phyloP scores from a whole-genome alignment of 2,888 invertebrate genomes.

The Plagodis dolabraria region DNA sequence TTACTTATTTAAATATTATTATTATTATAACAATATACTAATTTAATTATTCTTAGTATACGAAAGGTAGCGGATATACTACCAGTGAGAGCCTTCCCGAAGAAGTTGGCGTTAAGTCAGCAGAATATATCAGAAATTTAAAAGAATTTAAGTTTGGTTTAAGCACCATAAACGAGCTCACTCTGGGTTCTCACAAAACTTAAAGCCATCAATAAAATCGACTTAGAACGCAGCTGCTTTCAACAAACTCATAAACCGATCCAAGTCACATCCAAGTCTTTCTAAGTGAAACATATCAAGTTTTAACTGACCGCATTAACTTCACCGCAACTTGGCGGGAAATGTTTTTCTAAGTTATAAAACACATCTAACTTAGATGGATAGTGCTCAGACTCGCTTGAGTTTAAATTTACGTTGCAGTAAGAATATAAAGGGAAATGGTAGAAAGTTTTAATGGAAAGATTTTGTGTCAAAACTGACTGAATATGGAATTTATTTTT shows the following conservation, averaged over 20 bases:
- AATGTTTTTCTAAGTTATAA: constrained; percentile 57
- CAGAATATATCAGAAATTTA: neutral
- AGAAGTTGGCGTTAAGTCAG: neutral
- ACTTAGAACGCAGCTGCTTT: constrained; percentile 12
- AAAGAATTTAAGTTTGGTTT: neutral
- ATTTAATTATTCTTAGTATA: too few relatives aligned
- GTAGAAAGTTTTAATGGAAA: constrained; percentile 35
- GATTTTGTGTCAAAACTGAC: constrained; percentile 12
- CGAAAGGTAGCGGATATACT: too few relatives aligned
- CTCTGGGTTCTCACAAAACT: constrained; percentile 12
- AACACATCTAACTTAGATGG: constrained; percentile 70
- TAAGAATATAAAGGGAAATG: constrained; percentile 27
- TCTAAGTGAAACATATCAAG: constrained; percentile 65
- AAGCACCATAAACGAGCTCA: neutral
- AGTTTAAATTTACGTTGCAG: constrained; percentile 42
- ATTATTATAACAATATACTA: too few relatives aligned
- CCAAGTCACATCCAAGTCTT: constrained; percentile 57
- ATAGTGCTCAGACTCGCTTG: constrained; percentile 59
- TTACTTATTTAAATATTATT: too few relatives aligned
- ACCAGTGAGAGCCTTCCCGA: too few relatives aligned
- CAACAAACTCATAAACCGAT: constrained; percentile 48
- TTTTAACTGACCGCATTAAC: constrained; percentile 61
- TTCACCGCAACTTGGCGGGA: constrained; percentile 53
- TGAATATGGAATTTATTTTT: neutral
- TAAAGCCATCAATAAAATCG: constrained; percentile 29